Conservation (phyloP, 1,140 invertebrate genomes). For the Homarus americanus region DNA sequence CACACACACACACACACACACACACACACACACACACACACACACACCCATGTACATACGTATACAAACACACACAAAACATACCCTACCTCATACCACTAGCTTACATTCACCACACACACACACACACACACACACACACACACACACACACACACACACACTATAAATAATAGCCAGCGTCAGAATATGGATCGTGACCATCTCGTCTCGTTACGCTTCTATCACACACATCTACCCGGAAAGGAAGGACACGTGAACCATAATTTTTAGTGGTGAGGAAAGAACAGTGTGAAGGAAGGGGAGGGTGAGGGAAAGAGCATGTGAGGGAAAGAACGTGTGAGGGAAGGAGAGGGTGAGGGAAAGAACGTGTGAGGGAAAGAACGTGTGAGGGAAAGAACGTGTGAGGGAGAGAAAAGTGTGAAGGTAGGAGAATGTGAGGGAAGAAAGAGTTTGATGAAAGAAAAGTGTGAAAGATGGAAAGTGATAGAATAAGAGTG, state of each 20-base stretch:
- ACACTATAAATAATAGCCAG: background rate
- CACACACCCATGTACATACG: background rate
- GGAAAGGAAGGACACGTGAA: background rate
- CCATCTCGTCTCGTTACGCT: slow-evolving; percentile 37
- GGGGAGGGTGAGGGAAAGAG: background rate
- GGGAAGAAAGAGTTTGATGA: background rate
- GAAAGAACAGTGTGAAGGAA: background rate
- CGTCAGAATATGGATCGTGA: background rate
- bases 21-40: slow-evolving; percentile 51
- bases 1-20: slow-evolving; percentile 49
- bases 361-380: background rate
- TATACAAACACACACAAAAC: background rate
- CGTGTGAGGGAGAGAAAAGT: too few relatives aligned
- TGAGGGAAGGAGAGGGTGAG: background rate
- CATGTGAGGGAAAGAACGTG: background rate
- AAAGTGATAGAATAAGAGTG: background rate
- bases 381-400: too few relatives aligned
- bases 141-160: slow-evolving; percentile 50
- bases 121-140: slow-evolving; percentile 48
- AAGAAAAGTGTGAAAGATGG: background rate
- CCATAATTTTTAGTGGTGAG: too few relatives aligned
- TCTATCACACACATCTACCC: background rate
- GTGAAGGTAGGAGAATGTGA: too few relatives aligned
- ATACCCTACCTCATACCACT: too few relatives aligned
- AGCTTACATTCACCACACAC: background rate